Percentiles rank a stretch among this genome's conserved stretches.
phyloP scores from a whole-genome alignment of 2,113 vertebrate species.

The Capra hircus region DNA sequence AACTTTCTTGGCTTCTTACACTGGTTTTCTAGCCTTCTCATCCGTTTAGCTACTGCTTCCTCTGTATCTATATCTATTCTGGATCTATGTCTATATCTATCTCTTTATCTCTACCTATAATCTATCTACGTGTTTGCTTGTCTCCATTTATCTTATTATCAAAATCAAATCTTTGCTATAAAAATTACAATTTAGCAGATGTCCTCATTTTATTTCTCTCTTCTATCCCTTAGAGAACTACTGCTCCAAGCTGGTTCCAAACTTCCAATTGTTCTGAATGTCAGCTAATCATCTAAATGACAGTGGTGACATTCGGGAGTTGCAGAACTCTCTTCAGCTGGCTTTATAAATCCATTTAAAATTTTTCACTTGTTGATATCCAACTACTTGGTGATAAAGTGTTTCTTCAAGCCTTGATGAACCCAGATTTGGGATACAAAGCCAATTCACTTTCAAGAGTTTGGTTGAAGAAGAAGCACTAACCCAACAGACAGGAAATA shows the following conservation, averaged over 20 bases:
- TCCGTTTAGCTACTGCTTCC: not conserved
- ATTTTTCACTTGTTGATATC: not conserved
- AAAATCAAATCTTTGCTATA: not conserved
- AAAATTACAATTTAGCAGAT: not conserved
- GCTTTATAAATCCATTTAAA: not conserved
- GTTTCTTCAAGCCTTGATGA: not conserved
- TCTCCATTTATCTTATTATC: not conserved
- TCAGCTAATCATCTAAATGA: not conserved
- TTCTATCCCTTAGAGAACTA: not conserved
- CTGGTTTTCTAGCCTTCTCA: not conserved
- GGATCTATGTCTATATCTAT: fast-evolving
- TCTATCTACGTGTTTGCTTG: not conserved
- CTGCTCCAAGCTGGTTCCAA: not conserved
- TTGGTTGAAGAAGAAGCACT: not conserved
- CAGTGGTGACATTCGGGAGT: constrained; percentile 13
- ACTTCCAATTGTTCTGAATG: not conserved
- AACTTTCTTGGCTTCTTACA: not conserved
- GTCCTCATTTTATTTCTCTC: not conserved
- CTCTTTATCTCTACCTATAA: not conserved
- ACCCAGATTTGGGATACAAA: not conserved
- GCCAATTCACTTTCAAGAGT: not conserved
- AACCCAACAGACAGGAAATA: not conserved
- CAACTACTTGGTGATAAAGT: not conserved
- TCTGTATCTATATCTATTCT: not conserved
- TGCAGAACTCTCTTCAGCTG: not conserved